Conservation (phyloP, 1,140 invertebrate species). For the Helicoverpa armigera region DNA sequence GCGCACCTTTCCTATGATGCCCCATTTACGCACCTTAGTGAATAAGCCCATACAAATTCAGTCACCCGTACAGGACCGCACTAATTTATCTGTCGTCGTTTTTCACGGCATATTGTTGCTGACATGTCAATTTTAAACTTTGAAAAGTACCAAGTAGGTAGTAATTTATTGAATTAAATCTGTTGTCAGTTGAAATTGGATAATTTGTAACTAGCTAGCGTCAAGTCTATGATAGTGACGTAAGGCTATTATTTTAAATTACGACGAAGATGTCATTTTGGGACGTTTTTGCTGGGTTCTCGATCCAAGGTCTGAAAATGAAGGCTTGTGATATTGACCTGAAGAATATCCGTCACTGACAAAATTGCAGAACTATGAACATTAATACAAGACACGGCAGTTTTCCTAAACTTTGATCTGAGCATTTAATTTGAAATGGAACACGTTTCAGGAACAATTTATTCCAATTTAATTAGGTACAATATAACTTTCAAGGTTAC, state of each 20-base stretch:
- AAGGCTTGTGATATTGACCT: conserved; percentile 1
- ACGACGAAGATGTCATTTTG: conserved; percentile 5
- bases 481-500: not conserved
- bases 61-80: conserved; percentile 51
- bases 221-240: conserved; percentile 14
- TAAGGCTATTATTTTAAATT: conserved; percentile 31
- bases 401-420: not conserved
- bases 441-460: not conserved
- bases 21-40: conserved; percentile 57
- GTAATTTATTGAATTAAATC: not conserved
- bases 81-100: conserved; percentile 39
- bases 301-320: conserved; percentile 12
- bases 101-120: conserved; percentile 18
- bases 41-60: conserved; percentile 50
- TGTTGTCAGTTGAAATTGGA: conserved; percentile 34
- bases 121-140: conserved; percentile 18
- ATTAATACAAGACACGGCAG: not conserved
- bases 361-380: not conserved
- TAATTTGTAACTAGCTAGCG: conserved; percentile 29
- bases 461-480: not conserved
- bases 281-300: conserved; percentile 2
- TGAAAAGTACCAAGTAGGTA: not conserved
- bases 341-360: not conserved
- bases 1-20: conserved; percentile 65
- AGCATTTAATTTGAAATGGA: not conserved